Evolutionary conservation across 2,113 vertebrate species (phyloP).

Genomic region (Rutilus rutilus): DNA sequence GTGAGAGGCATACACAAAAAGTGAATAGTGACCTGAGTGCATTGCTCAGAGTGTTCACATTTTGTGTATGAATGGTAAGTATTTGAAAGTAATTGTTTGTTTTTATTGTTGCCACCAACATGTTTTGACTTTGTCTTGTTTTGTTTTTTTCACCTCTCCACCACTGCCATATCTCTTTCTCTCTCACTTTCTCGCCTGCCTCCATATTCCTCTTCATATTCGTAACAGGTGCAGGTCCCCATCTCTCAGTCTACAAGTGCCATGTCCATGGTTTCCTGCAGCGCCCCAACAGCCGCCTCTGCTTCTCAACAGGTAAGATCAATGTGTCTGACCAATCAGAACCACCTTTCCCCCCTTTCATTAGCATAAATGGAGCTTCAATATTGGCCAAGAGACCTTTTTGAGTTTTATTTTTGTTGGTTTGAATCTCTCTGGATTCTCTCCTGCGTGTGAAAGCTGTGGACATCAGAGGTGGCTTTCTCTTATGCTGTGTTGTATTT

Average conservation of each 20-base stretch:
- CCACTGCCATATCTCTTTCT: slow-evolving; percentile 22
- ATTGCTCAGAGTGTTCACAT: slow-evolving; percentile 27
- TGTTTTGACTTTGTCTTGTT: slow-evolving; percentile 36
- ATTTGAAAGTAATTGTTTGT: slow-evolving; percentile 22
- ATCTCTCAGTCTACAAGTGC: slow-evolving; percentile 61
- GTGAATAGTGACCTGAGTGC: slow-evolving; percentile 32
- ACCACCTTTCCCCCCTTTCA: background rate
- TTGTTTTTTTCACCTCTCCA: slow-evolving; percentile 30
- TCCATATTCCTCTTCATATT: slow-evolving; percentile 53
- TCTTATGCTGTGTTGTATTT: slow-evolving; percentile 66
- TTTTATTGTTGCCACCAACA: background rate
- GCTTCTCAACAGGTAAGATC: slow-evolving; percentile 68
- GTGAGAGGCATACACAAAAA: slow-evolving; percentile 58
- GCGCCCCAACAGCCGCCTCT: slow-evolving; percentile 59
- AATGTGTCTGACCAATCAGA: background rate
- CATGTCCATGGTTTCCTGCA: slow-evolving; percentile 59
- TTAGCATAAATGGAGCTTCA: background rate
- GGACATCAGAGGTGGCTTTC: slow-evolving; percentile 51
- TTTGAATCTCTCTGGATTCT: slow-evolving; percentile 17
- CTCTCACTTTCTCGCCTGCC: slow-evolving; percentile 40
- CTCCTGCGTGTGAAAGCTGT: slow-evolving; percentile 57
- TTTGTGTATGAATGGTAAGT: slow-evolving; percentile 50
- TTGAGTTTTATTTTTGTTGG: background rate
- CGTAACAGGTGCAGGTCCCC: slow-evolving; percentile 64
- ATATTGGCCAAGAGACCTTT: background rate